Evolutionary conservation across 2,888 invertebrate genomes (phyloP), one percentile per base, ranked within the genome.

Genomic region (Apamea sordens): DNA sequence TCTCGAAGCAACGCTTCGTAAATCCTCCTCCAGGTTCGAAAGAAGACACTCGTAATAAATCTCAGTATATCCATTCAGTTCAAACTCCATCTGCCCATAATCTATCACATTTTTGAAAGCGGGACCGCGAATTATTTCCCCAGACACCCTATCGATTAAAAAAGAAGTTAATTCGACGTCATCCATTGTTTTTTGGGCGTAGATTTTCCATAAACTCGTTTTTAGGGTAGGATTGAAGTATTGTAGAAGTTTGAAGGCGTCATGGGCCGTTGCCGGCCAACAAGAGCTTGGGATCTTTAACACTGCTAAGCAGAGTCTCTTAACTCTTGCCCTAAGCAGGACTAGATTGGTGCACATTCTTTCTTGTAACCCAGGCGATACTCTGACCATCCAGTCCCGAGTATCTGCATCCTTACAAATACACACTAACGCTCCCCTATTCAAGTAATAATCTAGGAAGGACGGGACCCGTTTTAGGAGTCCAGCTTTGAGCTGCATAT

Each of bases 71-170:
- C 95, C 96, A 15, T 93, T 94, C n/a, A 96, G 63, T 80, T 96
- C 96, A 82, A 96, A 96, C 24, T 96, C 95, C 92, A 96, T 96
- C 80, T 94, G 94, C 18, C 91, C 90, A 71, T 96, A 96, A 85
- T 96, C 96, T 56, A 96, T 94, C 0, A 96, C 92, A 83, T 96
- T 96, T 88, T 95, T 96, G 76, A 96, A 96, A 0, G 92, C 87
- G 0, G 94, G 94, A 0, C 96, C 96, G 0, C 96, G 91, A 65
- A 96, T 94, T 0, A 96, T 93, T 89, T 96, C 96, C 0, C 95
- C 95, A 0, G 96, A 96, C 0, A 95, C 92, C 36, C 95, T 89
- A 76, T 96, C 96, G 6, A 96, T 94, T 2, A 96, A 76, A 78
- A 96, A 95, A 0, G 94, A 95, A 0, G 96, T 95, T 44, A 88